Evolutionary conservation across 2,888 invertebrate species (phyloP), one percentile per base, ranked within the genome.

Genomic region (Zelleria hepariella): DNA sequence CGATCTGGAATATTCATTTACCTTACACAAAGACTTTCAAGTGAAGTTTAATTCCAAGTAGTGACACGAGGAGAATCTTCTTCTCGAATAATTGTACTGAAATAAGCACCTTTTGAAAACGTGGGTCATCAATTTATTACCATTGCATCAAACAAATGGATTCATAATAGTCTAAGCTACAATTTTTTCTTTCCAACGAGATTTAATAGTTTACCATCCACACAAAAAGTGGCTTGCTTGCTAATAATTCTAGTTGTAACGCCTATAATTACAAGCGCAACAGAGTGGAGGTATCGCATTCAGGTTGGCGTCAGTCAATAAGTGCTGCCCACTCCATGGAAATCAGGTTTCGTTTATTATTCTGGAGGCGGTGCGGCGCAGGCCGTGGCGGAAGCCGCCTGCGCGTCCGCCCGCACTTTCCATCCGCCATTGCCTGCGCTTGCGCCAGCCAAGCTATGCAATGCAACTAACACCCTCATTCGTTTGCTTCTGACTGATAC

Each of bases 281-380:
- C 6, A 18, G 18, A 5, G 25, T 55, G 7, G 55, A 27, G 32
- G 55, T 55, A 55, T 27, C 18, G 55, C 32, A 32, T 55, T 55
- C 20, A 32, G 27, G 59, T 65, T 64, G 59, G 65, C 70, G 76
- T 75, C 73, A 75, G 71, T 75, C 77, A 78, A 76, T 74, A 74
- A 72, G 77, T 74, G 75, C 72, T 77, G 74, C 76, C 80, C 76
- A 77, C 77, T 80, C 78, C 80, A 80, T 87, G 85, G 86, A 87
- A 87, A 87, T 87, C 88, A 85, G 88, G 87, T 86, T 87, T 80
- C 82, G 78, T 82, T 88, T 87, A 84, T 83, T 85, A 88, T 88
- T 86, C 88, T 76, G 85, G 77, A 80, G 82, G 86, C 80, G 81
- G 79, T 72, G 70, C 73, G 72, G 32, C 69, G 68, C 69, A 69